Base-by-base conservation (phyloP, 2,888 invertebrate species). In the Theretra japonica region DNA sequence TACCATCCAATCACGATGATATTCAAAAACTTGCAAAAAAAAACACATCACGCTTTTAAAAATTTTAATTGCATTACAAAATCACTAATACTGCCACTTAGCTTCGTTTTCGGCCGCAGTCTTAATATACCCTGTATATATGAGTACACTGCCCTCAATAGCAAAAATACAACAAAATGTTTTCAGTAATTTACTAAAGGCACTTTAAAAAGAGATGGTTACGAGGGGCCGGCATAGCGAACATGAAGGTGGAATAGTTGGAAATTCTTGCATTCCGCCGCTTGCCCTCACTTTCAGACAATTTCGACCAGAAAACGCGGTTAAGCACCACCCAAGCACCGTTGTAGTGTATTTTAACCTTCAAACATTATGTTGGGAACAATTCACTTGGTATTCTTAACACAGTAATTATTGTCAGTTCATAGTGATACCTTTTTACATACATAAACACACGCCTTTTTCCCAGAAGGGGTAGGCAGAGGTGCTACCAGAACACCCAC, bases 301-400 rank as follows among this genome's bases (percentile, higher is more conserved):
- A 60, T 70, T 70, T 70, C 60, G 53, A 48, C 60, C 70, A 58
- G 58, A 70, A 70, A 60, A 60, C 60, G 70, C 53, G 70, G 58
- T 60, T 41, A 70, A 15, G 33, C 21, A 62, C 59, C 33, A 41
- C 59, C 17, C 65, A 17, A 60, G 60, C 30, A 60, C 15, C 41
- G 65, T n/a, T 11, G 41, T 17, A 21, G 23, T 7, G 15, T 23
- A 65, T 65, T 41, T 65, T 65, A 65, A 48, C 65, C 48, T 25
- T 65, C 4, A 48, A 30, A 65, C 48, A 48, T 62, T 62, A 21
- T 65, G 41, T 65, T 65, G 7, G 15, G 17, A 65, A 65, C 33
- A 23, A 65, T 65, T 65, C 41, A 65, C 41, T 23, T 19, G 48
- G 25, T 59, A 4, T 28, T 33, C 41, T 65, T 48, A 48, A 65